phyloP scores from a whole-genome alignment of 2,113 vertebrate species.

The Ia io region DNA sequence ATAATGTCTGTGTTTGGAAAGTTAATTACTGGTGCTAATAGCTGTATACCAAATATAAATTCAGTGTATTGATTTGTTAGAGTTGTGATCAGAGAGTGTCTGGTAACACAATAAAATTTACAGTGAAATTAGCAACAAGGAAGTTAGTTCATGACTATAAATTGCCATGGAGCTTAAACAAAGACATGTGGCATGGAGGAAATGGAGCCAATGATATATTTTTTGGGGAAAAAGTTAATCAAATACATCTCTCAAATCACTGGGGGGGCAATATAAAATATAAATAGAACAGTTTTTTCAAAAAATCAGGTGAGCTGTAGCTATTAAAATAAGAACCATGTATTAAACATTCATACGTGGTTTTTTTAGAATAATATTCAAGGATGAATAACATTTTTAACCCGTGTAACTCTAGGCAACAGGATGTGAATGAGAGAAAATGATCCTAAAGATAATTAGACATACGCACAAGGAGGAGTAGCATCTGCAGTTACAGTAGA shows the following conservation, averaged over 20 bases:
- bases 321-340: not conserved
- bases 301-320: not conserved
- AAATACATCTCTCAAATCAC: not conserved
- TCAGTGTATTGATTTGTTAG: slow-evolving; percentile 46
- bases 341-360: not conserved
- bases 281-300: not conserved
- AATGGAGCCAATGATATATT: not conserved
- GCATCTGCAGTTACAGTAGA: not conserved
- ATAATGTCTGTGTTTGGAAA: slow-evolving; percentile 18
- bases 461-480: not conserved
- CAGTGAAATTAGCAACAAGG: slow-evolving; percentile 28
- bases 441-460: slow-evolving; percentile 12
- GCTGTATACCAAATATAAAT: slow-evolving; percentile 48
- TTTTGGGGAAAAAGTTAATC: not conserved
- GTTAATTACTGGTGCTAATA: slow-evolving; percentile 47
- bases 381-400: not conserved
- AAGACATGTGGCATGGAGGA: not conserved
- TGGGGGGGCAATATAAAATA: not conserved
- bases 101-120: slow-evolving; percentile 40
- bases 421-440: slow-evolving; percentile 7
- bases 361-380: not conserved
- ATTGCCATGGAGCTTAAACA: not conserved
- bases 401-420: not conserved
- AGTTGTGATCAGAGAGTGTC: not conserved
- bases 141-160: slow-evolving; percentile 19